Evolutionary conservation across 2,888 invertebrate genomes (phyloP), one percentile per base, ranked within the genome.

Genomic region (Clostera curtula): DNA sequence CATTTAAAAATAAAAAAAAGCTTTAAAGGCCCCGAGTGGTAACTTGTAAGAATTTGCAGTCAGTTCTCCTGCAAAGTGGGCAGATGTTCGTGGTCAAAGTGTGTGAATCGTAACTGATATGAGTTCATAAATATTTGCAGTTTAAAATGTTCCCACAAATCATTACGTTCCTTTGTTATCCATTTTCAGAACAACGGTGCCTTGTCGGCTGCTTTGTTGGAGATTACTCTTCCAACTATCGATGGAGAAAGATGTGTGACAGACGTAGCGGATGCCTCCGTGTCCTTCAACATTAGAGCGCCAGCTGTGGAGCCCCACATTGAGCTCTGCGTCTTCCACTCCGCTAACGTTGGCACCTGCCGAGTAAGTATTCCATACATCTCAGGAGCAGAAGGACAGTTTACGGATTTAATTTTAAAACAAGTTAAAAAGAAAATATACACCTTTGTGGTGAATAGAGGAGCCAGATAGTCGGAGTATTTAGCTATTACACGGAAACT

Each of bases 291-390:
- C 28, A 33, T 31, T 1, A 10, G 5, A 7, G 16, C 24, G 4
- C 41, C 42, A 1, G 19, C 30, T 2, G 25, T 53, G n/a, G 36
- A 44, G 8, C 32, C 48, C 1, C 12, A 17, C 1, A 2, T 41
- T 3, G 48, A 51, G 24, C 25, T 49, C 14, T 52, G 49, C 29
- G 44, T 44, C 11, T 34, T 36, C 16, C 40, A 36, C 12, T 29
- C 40, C 1, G 9, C 7, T 1, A 34, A 36, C 7, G 34, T 33
- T 12, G 48, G 49, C 1, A 38, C 40, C 24, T 52, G 49, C 17
- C 12, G 27, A 11, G 39, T 39, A 32, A 31, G 37, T 43, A 27
- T 4, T 3, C 6, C 5, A 10, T 6, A 2, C 1, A 27, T 24
- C 2, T 7, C 6, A 13, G 15, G 4, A 15, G 15, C 15, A 15